These are phyloP conservation scores for Leuciscus waleckii DNA, from an alignment of 2,797 vertebrate genomes.

Conservation along the genomic window DNA sequence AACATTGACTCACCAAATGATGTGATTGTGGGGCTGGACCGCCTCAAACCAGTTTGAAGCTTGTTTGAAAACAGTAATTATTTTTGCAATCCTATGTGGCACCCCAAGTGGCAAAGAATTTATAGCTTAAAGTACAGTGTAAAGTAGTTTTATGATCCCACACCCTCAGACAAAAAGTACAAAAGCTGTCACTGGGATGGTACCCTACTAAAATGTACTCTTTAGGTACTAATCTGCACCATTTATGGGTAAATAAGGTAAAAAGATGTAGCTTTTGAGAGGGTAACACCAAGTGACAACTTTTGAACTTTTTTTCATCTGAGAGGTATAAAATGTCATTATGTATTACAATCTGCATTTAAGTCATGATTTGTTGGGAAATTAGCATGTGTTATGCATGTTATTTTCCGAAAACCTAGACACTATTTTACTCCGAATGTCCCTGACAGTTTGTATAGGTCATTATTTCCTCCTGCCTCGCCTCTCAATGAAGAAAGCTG, in stretches of 20 bases:
- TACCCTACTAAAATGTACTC: neutral
- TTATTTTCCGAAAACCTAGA: neutral
- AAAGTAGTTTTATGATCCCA: neutral
- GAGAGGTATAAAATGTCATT: neutral
- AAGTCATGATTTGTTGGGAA: neutral
- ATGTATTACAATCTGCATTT: neutral
- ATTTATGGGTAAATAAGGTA: neutral
- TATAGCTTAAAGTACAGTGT: neutral
- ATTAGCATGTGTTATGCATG: neutral
- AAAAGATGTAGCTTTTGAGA: neutral
- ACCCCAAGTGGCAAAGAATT: neutral
- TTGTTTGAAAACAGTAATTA: neutral
- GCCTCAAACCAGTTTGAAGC: neutral
- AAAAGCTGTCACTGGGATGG: no score
- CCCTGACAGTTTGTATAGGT: neutral
- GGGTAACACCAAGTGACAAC: no score
- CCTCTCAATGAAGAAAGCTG: constrained; percentile 67
- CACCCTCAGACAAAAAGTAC: neutral
- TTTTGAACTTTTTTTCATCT: neutral
- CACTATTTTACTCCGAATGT: neutral
- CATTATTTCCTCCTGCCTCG: neutral
- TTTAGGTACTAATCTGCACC: neutral
- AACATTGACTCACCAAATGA: neutral
- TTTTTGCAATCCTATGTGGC: neutral
- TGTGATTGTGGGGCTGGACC: neutral